Percentiles rank a stretch among this genome's conserved stretches.
Evolutionary conservation across 37 sponge, comb jelly and placozoan species (phyloP).

Genomic region (Diacarnus erythraeanus): DNA sequence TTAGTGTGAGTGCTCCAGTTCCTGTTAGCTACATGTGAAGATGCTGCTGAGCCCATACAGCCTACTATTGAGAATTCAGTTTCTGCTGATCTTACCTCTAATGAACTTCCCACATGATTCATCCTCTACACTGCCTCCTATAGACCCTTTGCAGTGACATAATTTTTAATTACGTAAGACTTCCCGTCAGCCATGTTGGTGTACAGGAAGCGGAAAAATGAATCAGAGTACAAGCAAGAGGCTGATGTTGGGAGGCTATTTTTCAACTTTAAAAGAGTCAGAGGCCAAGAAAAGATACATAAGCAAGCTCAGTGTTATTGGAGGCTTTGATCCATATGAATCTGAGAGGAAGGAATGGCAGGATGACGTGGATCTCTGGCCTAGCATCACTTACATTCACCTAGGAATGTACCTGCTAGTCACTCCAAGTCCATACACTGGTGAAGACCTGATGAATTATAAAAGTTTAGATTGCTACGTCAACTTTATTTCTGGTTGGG

Average conservation of each 20-base stretch:
- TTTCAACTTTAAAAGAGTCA: background rate
- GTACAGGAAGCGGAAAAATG: background rate
- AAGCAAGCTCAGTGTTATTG: background rate
- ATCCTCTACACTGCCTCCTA: too few species aligned
- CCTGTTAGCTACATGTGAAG: too few species aligned
- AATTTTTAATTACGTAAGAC: background rate
- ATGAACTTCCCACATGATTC: too few species aligned
- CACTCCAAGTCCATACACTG: slow-evolving; percentile 64
- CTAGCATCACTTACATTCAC: background rate
- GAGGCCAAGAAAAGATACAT: background rate
- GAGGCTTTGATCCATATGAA: background rate
- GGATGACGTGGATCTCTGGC: slow-evolving; percentile 11
- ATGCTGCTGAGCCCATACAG: too few species aligned
- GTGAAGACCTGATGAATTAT: slow-evolving; percentile 58
- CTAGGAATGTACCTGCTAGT: slow-evolving; percentile 25
- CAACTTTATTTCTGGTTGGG: slow-evolving; percentile 61
- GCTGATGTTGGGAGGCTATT: background rate
- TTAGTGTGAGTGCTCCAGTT: too few species aligned
- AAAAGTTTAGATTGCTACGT: slow-evolving; percentile 66
- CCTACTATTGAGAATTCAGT: too few species aligned
- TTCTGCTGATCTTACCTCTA: too few species aligned
- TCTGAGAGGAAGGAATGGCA: background rate
- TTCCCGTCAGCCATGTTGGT: background rate
- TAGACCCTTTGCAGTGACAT: slow-evolving; percentile 3
- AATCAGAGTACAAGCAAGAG: background rate